These are phyloP conservation scores for Psophia crepitans DNA, from an alignment of 2,113 vertebrate genomes.

Conservation along the genomic window DNA sequence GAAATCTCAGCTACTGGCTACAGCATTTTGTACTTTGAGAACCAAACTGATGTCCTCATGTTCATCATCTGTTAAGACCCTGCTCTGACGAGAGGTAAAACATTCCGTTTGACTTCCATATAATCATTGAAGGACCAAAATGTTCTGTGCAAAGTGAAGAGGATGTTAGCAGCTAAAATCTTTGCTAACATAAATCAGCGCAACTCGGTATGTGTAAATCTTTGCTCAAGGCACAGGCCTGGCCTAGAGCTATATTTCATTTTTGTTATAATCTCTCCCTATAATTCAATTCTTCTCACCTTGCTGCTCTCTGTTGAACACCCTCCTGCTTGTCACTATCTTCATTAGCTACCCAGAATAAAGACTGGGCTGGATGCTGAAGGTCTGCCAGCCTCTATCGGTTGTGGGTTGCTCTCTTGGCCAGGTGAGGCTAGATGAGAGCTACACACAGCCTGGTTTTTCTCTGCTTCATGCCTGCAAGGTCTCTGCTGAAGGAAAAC, in stretches of 20 bases:
- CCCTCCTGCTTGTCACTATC: neutral
- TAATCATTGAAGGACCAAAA: neutral
- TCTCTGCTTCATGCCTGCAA: neutral
- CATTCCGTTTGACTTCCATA: neutral
- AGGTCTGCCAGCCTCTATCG: neutral
- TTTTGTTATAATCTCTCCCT: neutral
- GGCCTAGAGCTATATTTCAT: neutral
- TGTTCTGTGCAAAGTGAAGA: neutral
- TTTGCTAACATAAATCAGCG: neutral
- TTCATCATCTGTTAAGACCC: neutral
- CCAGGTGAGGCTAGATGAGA: neutral
- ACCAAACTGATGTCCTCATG: neutral
- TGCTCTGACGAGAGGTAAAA: neutral
- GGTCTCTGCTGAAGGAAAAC: neutral
- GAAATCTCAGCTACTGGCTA: neutral
- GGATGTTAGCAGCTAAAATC: neutral
- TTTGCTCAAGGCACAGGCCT: neutral
- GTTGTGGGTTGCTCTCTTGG: neutral
- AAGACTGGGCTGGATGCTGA: neutral
- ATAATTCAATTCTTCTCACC: neutral
- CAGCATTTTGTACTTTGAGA: neutral
- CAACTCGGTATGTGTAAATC: neutral
- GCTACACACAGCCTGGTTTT: neutral
- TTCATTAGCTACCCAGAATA: neutral
- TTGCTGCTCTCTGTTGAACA: neutral